Conservation (phyloP, 1,140 invertebrate species). For the Megalonaias nervosa region DNA sequence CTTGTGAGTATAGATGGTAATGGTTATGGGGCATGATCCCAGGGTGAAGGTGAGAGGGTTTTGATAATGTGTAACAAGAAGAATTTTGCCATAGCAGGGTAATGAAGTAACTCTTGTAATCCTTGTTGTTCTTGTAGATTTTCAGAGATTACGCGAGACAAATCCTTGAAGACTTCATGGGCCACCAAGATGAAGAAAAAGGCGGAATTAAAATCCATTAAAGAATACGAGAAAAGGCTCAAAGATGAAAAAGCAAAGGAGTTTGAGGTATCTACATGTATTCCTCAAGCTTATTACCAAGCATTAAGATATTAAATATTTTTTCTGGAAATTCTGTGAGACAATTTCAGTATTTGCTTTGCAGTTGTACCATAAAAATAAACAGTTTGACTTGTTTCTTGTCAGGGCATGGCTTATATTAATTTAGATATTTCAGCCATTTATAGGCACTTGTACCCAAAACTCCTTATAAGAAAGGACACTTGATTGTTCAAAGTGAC, state of each 20-base stretch:
- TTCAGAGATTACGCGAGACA: conserved; percentile 20
- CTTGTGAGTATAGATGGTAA: no score
- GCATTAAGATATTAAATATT: background rate
- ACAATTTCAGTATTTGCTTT: background rate
- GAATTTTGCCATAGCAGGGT: no score
- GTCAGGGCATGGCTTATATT: no score
- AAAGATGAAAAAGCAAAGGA: conserved; percentile 25
- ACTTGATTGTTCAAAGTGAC: no score
- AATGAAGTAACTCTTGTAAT: background rate
- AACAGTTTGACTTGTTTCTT: background rate
- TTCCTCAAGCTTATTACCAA: no score
- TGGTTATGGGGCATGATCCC: no score
- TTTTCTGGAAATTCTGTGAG: background rate
- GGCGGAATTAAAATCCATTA: conserved; percentile 14
- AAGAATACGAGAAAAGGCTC: conserved; percentile 14
- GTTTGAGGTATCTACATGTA: conserved; percentile 2
- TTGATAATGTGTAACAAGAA: no score
- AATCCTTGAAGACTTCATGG: conserved; percentile 17
- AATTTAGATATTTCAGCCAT: no score
- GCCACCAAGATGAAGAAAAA: conserved; percentile 17
- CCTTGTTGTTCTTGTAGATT: conserved; percentile 11
- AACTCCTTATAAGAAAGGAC: no score
- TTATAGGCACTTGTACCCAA: no score
- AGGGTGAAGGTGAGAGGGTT: no score
- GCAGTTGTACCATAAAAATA: background rate